These are phyloP conservation scores for Echeneis naucrates DNA, from an alignment of 2,797 vertebrate species.

Conservation along the genomic window DNA sequence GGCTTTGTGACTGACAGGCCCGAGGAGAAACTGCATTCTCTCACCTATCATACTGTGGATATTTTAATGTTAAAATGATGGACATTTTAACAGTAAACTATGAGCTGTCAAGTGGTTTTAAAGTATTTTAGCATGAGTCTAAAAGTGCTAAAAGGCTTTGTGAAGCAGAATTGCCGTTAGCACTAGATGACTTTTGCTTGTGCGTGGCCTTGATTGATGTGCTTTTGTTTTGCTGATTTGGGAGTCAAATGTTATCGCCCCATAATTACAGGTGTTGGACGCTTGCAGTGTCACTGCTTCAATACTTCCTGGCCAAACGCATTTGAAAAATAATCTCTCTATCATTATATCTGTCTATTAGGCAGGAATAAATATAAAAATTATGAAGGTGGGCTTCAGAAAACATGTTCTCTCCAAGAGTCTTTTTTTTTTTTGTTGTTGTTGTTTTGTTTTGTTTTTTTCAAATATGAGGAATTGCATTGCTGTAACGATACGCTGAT, in stretches of 20 bases:
- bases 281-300: not conserved
- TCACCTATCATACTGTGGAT: conserved; percentile 1
- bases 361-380: conserved; percentile 1
- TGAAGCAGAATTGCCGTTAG: not conserved
- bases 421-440: no score
- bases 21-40: not conserved
- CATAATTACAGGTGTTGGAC: not conserved
- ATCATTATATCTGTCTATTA: not conserved
- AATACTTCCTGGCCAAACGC: conserved; percentile 6
- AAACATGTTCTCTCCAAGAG: not conserved
- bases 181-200: not conserved
- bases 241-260: not conserved
- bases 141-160: not conserved
- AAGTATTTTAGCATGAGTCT: conserved; percentile 5
- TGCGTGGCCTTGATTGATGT: not conserved
- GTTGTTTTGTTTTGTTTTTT: no score
- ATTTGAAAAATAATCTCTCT: not conserved
- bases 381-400: not conserved
- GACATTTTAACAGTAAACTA: conserved; percentile 13
- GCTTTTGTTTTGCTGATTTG: conserved; percentile 12
- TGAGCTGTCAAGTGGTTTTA: conserved; percentile 11
- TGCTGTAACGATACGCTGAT: conserved; percentile 30
- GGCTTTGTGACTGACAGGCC: conserved; percentile 2
- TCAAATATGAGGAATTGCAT: not conserved
- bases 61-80: conserved; percentile 9